Evolutionary conservation across 37 sponge, comb jelly and placozoan genomes (phyloP), one percentile per base, ranked within the genome.

Genomic region (Halichondria panicea): DNA sequence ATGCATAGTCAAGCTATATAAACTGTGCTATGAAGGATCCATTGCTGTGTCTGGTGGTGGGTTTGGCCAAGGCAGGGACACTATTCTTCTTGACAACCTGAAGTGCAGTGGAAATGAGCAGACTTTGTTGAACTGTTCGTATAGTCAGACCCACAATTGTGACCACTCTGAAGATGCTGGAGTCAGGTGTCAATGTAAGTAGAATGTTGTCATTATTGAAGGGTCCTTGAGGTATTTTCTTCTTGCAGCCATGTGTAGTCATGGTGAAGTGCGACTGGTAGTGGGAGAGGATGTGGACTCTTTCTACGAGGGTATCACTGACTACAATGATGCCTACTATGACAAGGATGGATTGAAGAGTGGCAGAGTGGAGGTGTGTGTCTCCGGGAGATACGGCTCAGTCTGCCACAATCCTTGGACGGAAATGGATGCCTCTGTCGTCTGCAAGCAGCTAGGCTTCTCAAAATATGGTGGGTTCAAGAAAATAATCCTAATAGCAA

Each of bases 311-410:
- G 50, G 64, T 4, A 4, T 12, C 18, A 76, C 76, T 1, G 66
- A 43, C 6, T 55, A 60, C 59, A 50, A 61, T 13, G 42, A 21
- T 28, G 28, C 42, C n/a, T 60, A 68, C 41, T 69, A 55, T 41
- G 60, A 57, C 59, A 79, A 79, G 36, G 61, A 79, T 55, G 70
- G 60, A 7, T 57, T 79, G 36, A 24, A 50, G 22, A 63, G 67
- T n/a, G 80, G 80, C 21, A 68, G 80, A 60, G 80, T 79, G 33
- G 80, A 79, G 36, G 50, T 79, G 35, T 79, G 80, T 59, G 48
- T 79, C 3, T 44, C 61, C 25, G 70, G 80, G n/a, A 79, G 50
- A 24, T 79, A 70, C 70, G 80, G 80, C 25, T 70, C 80, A 4
- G 45, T 79, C 33, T 79, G 80, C 57, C 33, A 68, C 42, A 46